A percentile compares a stretch with the other conserved stretches of the same genome.
Evolutionary conservation across 2,113 vertebrate species (phyloP).

Genomic region (Sinocyclocheilus grahami): DNA sequence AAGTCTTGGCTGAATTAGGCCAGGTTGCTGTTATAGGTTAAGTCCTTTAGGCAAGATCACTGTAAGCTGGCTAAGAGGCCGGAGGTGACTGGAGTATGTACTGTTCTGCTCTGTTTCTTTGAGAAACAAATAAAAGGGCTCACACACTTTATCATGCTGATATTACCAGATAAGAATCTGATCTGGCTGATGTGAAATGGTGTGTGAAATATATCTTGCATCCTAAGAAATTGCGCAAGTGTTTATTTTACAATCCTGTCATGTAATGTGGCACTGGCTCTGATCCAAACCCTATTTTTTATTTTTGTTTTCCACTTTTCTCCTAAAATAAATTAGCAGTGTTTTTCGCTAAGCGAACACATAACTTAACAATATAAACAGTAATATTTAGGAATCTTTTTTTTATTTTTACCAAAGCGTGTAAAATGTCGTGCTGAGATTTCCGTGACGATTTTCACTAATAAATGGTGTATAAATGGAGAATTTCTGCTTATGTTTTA

Average conservation of each 20-base stretch:
- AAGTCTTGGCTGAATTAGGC: slow-evolving; percentile 33
- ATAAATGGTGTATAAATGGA: too few relatives aligned
- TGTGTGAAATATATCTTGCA: neutral
- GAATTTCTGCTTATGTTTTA: too few relatives aligned
- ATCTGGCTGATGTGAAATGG: neutral
- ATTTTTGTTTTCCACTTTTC: too few relatives aligned
- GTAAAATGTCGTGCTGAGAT: too few relatives aligned
- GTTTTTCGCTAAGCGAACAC: too few relatives aligned
- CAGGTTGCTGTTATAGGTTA: slow-evolving; percentile 41
- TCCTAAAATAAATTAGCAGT: too few relatives aligned
- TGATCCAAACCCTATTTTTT: neutral
- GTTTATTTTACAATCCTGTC: neutral
- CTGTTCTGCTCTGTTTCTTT: neutral
- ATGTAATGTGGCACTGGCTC: neutral
- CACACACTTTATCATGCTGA: neutral
- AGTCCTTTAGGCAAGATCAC: slow-evolving; percentile 38
- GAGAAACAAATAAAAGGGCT: neutral
- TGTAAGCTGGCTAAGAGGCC: slow-evolving; percentile 42
- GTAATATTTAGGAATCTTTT: too few relatives aligned
- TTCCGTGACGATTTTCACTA: too few relatives aligned
- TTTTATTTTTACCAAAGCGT: too few relatives aligned
- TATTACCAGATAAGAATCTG: neutral
- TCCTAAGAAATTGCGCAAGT: neutral
- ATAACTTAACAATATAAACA: too few relatives aligned
- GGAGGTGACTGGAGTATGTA: neutral